Evolutionary conservation across 2,797 vertebrate genomes (phyloP), one percentile per base, ranked within the genome.

Genomic region (Scomberomorus guttatus): DNA sequence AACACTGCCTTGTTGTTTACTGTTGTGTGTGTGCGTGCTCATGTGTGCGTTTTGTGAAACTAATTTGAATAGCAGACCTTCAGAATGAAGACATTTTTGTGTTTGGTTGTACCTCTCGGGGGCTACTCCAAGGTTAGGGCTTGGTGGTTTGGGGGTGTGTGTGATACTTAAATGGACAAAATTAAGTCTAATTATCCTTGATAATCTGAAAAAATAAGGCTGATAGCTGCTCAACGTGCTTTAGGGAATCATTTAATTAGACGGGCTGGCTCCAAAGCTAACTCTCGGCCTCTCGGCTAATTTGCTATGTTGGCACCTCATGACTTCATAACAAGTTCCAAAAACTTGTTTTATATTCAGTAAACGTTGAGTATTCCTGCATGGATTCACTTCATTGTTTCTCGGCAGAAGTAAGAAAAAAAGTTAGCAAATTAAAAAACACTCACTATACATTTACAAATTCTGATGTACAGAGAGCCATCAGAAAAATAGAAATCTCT

Each of bases 181-280:
- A 73, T 79, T 59, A 65, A 71, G 69, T 57, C 72, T 72, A 87
- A 90, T 89, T 88, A 89, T 82, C 77, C 69, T 77, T 72, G 62
- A 81, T 84, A 81, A 84, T 75, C 61, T 50, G 44, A 86, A 76
- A 66, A 74, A 80, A 51, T 69, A 76, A 34, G 24, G 70, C 77
- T 83, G 79, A 86, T 83, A 69, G 75, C 52, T 3, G 55, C 64
- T 80, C 52, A 76, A 61, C 51, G 64, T 32, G 60, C 86, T 87
- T 82, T 14, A 27, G 89, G 84, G 90, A 90, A 82, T 81, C 77
- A 65, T 44, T 83, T 90, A 90, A 92, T 93, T 87, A 89, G 87
- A 82, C 25, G 29, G 84, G 70, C 85, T 80, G 77, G 66, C 77
- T 91, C 84, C 82, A 72, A 72, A 79, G 60, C 55, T 79, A 81